A percentile compares a stretch with the other conserved stretches of the same genome.
Evolutionary conservation across 2,113 vertebrate species (phyloP).

Genomic region (Fulmarus glacialis): DNA sequence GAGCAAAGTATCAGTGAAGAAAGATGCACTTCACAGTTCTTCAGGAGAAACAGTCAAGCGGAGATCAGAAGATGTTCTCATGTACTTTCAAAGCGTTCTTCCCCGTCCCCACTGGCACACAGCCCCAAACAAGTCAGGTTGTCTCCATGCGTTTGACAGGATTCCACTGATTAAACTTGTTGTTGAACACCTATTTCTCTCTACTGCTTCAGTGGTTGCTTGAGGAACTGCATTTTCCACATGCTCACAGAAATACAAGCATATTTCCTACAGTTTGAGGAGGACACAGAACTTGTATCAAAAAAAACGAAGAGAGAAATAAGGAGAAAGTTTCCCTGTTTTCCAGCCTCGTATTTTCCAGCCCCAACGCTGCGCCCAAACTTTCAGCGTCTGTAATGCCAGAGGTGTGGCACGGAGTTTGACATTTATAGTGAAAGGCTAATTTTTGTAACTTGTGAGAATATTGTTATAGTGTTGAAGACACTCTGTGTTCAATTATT

Average conservation of each 20-base stretch:
- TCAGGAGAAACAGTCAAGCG: neutral
- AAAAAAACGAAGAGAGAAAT: neutral
- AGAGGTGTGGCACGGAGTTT: neutral
- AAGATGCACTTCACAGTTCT: neutral
- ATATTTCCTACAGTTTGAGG: neutral
- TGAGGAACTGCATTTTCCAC: neutral
- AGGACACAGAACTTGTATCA: neutral
- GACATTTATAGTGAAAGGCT: neutral
- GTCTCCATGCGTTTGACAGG: neutral
- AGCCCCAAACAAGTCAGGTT: neutral
- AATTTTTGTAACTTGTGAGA: neutral
- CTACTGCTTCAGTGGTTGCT: neutral
- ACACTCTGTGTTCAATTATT: neutral
- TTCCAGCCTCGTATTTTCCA: neutral
- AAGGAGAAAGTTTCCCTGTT: neutral
- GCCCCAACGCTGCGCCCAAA: neutral
- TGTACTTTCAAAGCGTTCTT: neutral
- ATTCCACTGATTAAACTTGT: neutral
- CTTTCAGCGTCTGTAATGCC: neutral
- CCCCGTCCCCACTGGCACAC: accelerated
- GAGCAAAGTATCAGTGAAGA: neutral
- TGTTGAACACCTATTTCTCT: neutral
- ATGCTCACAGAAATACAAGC: neutral
- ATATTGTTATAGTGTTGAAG: neutral
- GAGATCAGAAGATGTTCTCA: neutral